Conservation (phyloP, 35 echinoderm and acorn worm genomes). For the Hemicentrotus pulcherrimus region DNA sequence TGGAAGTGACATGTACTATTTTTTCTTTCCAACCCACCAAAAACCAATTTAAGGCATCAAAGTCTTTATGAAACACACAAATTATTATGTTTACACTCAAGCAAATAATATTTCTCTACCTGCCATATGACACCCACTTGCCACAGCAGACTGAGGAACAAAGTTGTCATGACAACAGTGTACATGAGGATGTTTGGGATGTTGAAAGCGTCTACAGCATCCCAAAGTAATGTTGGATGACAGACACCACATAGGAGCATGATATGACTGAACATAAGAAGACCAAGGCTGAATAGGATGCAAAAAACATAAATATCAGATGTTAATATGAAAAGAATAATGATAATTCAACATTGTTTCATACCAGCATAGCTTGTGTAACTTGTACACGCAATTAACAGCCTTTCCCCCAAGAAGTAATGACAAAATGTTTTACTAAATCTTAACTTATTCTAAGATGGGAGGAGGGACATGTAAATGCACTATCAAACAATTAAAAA, state of each 20-base stretch:
- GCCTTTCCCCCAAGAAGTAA: no score
- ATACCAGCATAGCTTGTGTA: no score
- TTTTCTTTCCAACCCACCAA: not conserved
- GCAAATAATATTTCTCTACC: not conserved
- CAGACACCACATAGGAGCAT: not conserved
- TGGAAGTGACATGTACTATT: not conserved
- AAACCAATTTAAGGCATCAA: no score
- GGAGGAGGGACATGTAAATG: not conserved
- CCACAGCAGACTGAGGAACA: not conserved
- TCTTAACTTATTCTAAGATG: no score
- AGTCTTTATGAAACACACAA: not conserved
- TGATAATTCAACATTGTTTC: no score
- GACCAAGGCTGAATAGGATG: not conserved
- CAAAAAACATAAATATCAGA: not conserved
- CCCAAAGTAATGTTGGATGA: not conserved
- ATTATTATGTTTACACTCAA: not conserved
- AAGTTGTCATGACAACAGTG: not conserved
- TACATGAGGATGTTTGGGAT: not conserved
- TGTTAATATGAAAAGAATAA: no score
- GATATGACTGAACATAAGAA: not conserved
- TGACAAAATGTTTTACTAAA: no score
- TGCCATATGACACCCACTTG: not conserved
- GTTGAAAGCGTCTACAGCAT: not conserved
- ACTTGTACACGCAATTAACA: no score
- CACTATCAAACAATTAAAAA: not conserved